phyloP scores from a whole-genome alignment of 2,797 vertebrate genomes.

The Limosa lapponica region DNA sequence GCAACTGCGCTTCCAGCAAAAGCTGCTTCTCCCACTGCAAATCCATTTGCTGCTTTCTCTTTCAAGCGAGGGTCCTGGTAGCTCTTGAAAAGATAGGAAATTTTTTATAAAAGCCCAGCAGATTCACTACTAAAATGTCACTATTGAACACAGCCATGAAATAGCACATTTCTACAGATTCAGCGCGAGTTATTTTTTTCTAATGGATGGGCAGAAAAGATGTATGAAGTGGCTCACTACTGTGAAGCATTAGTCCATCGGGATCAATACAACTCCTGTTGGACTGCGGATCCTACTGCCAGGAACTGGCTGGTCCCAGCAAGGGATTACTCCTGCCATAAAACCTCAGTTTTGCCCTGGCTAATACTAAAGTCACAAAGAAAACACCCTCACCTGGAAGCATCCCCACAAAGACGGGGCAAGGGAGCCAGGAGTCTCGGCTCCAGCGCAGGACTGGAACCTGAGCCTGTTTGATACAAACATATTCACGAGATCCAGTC shows the following conservation, averaged over 20 bases:
- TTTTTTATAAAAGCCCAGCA: neutral
- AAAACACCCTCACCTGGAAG: neutral
- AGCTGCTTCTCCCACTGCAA: neutral
- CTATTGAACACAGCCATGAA: neutral
- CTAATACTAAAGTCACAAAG: accelerated
- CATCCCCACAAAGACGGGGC: accelerated
- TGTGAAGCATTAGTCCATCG: neutral
- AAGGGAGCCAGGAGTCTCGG: accelerated
- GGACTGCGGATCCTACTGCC: neutral
- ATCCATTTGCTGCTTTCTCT: neutral
- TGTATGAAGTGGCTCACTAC: neutral
- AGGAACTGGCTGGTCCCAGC: neutral
- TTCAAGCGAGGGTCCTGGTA: neutral
- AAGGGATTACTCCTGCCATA: neutral
- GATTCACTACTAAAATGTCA: neutral
- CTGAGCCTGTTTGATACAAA: accelerated
- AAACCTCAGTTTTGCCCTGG: neutral
- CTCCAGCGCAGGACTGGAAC: accelerated
- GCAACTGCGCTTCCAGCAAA: neutral
- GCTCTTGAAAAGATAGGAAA: neutral
- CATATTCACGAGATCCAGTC: accelerated
- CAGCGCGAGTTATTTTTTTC: neutral
- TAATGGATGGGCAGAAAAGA: neutral
- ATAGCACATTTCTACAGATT: neutral
- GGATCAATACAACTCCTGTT: neutral